Evolutionary conservation across 92 coral and sea anemone species (phyloP).

Genomic region (Palythoa heliodiscus): DNA sequence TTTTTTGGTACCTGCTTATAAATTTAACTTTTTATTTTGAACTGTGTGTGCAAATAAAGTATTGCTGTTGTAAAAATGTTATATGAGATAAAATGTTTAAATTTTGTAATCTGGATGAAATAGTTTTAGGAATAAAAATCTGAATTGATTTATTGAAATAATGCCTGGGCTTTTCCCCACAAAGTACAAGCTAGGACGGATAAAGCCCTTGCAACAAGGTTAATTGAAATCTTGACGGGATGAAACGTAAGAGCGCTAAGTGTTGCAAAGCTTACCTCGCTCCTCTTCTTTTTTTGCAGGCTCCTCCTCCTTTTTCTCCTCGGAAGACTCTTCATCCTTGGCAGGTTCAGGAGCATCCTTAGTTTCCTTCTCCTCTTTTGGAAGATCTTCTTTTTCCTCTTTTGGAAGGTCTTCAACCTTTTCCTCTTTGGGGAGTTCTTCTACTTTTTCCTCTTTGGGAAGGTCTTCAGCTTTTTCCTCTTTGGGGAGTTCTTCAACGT

Average conservation of each 20-base stretch:
- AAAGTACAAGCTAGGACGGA: background rate
- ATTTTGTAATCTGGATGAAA: too few relatives aligned
- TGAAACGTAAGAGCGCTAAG: background rate
- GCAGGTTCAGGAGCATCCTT: too few relatives aligned
- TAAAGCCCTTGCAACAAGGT: background rate
- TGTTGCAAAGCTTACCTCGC: conserved; percentile 1
- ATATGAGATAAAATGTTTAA: too few relatives aligned
- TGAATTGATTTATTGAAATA: background rate
- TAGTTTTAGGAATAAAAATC: too few relatives aligned
- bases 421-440: background rate
- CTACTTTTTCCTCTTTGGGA: conserved; percentile 8
- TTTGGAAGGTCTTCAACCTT: background rate
- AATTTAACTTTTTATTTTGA: too few relatives aligned
- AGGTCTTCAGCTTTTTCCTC: background rate
- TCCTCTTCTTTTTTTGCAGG: conserved; percentile 16
- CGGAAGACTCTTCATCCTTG: background rate
- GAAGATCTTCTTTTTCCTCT: background rate
- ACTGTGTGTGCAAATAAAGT: too few relatives aligned
- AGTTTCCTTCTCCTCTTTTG: background rate
- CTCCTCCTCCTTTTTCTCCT: conserved; percentile 1
- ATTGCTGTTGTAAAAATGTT: too few relatives aligned
- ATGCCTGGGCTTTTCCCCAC: too few relatives aligned
- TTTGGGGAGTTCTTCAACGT: background rate
- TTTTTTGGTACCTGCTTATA: too few relatives aligned
- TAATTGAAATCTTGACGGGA: background rate